Evolutionary conservation across 2,797 vertebrate species (phyloP).

Genomic region (Myotis planiceps): DNA sequence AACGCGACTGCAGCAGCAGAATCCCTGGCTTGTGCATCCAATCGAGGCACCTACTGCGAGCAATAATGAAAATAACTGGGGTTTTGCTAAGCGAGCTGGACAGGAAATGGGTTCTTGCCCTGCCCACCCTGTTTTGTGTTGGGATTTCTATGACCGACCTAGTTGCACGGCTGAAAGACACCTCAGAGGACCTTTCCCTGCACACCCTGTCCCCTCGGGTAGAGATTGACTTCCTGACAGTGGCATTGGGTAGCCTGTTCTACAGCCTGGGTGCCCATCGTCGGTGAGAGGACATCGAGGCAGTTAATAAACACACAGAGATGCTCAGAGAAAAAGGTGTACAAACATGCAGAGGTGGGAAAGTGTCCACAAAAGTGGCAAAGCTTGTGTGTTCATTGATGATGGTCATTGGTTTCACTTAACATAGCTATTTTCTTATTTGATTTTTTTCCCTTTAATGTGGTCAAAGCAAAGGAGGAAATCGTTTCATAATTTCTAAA

Average conservation of each 20-base stretch:
- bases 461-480: constrained; percentile 68
- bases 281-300: constrained; percentile 87
- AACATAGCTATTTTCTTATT: constrained; percentile 44
- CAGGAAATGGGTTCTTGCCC: constrained; percentile 79
- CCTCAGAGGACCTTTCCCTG: constrained; percentile 84
- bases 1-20: constrained; percentile 54
- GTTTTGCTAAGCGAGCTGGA: constrained; percentile 72
- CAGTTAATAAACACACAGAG: constrained; percentile 55
- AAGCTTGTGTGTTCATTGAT: background rate
- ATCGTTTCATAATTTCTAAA: background rate
- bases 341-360: constrained; percentile 60
- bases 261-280: constrained; percentile 88
- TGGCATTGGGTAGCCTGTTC: constrained; percentile 89
- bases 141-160: constrained; percentile 90
- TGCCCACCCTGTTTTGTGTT: constrained; percentile 86
- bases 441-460: constrained; percentile 57
- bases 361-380: constrained; percentile 69
- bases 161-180: constrained; percentile 89
- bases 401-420: background rate
- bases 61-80: constrained; percentile 55
- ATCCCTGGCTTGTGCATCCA: constrained; percentile 73
- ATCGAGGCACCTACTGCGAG: constrained; percentile 70
- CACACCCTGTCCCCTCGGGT: constrained; percentile 85
- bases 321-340: constrained; percentile 73
- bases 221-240: constrained; percentile 90